A percentile compares a stretch with the other conserved stretches of the same genome.
phyloP scores from a whole-genome alignment of 37 sponge, comb jelly and placozoan species.

The Dysidea cf. avara region DNA sequence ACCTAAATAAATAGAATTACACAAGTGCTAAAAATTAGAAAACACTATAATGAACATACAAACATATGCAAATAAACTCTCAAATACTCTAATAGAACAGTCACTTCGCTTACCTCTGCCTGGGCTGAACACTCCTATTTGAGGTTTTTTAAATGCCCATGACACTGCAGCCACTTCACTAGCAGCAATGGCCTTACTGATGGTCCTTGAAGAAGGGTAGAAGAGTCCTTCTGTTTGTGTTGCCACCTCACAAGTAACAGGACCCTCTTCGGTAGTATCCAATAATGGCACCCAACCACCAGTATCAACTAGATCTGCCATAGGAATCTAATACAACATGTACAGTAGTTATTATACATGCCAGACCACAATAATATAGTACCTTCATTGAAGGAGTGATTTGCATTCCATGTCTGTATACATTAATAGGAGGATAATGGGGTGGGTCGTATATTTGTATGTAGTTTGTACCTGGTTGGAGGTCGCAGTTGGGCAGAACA shows the following conservation, averaged over 20 bases:
- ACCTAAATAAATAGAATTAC: conserved; percentile 24
- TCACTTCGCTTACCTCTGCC: conserved; percentile 51
- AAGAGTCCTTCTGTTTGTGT: conserved; percentile 80
- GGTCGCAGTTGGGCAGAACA: conserved; percentile 51
- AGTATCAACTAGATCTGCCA: conserved; percentile 20
- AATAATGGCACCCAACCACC: conserved; percentile 52
- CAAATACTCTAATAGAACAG: neutral
- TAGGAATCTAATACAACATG: conserved; percentile 40
- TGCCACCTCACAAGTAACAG: conserved; percentile 19
- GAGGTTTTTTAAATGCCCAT: conserved; percentile 9
- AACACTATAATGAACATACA: too few relatives aligned
- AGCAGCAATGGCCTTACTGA: conserved; percentile 14
- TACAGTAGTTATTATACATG: neutral
- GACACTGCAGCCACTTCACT: neutral
- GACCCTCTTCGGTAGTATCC: conserved; percentile 23
- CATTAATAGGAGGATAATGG: neutral
- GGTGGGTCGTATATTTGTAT: too few relatives aligned
- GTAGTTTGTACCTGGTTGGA: conserved; percentile 41
- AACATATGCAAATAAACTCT: neutral
- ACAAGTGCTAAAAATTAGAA: too few relatives aligned
- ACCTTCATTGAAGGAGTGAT: conserved; percentile 44
- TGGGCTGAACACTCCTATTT: conserved; percentile 55
- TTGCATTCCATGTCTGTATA: conserved; percentile 40
- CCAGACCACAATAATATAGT: neutral
- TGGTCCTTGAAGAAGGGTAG: conserved; percentile 66